Percentiles rank a stretch among this genome's conserved stretches.
Conservation (phyloP, 2,888 invertebrate species). For the Tetrapedia diversipes region DNA sequence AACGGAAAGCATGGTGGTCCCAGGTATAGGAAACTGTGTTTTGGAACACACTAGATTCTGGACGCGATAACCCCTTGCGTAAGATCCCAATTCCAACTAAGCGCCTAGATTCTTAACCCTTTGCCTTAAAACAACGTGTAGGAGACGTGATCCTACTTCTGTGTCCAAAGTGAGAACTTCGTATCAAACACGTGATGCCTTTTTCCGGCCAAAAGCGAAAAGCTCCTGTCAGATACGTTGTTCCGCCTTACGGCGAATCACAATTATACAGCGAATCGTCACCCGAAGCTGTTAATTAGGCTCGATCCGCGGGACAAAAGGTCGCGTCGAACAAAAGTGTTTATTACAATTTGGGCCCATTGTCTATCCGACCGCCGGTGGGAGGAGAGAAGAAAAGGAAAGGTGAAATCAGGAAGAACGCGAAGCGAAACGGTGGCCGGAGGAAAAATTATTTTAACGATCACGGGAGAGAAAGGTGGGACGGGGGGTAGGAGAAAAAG, state of each 20-base stretch:
- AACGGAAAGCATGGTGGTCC: no score
- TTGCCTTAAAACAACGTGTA: no score
- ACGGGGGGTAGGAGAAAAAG: conserved; percentile 2
- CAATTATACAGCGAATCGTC: no score
- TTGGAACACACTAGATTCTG: not conserved
- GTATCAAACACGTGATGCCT: no score
- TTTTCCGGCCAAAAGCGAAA: no score
- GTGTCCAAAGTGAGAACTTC: no score
- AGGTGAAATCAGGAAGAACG: not conserved
- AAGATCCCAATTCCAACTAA: no score
- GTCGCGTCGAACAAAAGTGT: conserved; percentile 7
- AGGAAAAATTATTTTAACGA: conserved; percentile 37
- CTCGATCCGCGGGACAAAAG: conserved; percentile 10
- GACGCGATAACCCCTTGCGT: no score
- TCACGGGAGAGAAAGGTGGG: conserved; percentile 10
- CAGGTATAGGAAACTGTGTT: no score
- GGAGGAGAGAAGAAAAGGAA: not conserved
- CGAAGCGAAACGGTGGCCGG: not conserved
- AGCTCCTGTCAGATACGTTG: no score
- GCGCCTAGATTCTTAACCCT: no score
- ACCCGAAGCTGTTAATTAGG: conserved; percentile 26
- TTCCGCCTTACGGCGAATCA: conserved; percentile 1
- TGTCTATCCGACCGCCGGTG: conserved; percentile 14
- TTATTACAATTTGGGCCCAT: conserved; percentile 34
- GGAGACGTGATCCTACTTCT: no score